Base-by-base conservation (phyloP, 2,113 vertebrate genomes). In the Tupaia chinensis region DNA sequence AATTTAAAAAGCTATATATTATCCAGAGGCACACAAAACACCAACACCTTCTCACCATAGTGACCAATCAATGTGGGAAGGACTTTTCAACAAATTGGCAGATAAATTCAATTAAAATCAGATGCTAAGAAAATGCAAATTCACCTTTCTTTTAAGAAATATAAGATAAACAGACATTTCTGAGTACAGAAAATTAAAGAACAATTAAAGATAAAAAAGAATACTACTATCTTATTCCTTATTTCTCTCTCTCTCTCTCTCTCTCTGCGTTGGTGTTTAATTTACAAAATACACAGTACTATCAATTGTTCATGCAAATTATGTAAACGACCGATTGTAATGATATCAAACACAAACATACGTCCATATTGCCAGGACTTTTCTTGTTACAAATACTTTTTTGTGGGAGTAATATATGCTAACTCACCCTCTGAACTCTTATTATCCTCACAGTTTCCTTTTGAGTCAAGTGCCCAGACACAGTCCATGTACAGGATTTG, bases 91-190 rank as follows among this genome's bases (percentile, higher is more conserved):
- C 0, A 95, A n/a, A 1, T 78, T 69, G 87, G 17, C 19, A 95
- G 96, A 95, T 72, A 91, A 87, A 97, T 54, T 79, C 61, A 89
- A 96, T 58, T 73, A 66, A 95, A 98, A 84, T 84, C 65, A 60
- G 9, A 91, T 29, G 7, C 4, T 91, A 63, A 91, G 16, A 17
- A 4, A 81, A 29, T 32, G 58, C 23, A 87, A 87, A 15, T 92
- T 78, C 9, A 91, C 56, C 29, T 69, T 95, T 73, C 63, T 95
- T 73, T 34, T 9, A 73, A 54, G 12, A 87, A 82, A 0, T 34
- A 69, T 25, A 90, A 80, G 70, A 53, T 80, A 89, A 83, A 86
- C 29, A 69, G 7, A 66, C 58, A 69, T 9, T 84, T 3, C 3
- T 87, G 34, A 74, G 0, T 61, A 85, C 16, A 76, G 9, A 83